phyloP scores from a whole-genome alignment of 2,797 vertebrate genomes.

The Mormyrops boulengeri region DNA sequence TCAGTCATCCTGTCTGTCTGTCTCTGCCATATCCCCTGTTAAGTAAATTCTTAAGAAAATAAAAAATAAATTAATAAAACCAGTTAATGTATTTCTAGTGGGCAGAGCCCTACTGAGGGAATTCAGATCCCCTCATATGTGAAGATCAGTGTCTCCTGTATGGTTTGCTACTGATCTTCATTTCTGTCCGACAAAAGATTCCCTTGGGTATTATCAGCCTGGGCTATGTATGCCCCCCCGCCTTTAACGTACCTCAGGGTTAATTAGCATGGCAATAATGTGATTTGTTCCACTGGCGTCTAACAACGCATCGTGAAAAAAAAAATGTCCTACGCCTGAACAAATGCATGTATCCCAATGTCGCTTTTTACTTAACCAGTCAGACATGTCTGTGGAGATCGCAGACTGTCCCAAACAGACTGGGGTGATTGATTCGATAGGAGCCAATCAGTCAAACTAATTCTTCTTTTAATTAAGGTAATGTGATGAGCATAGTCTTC shows the following conservation, averaged over 20 bases:
- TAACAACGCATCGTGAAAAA: background rate
- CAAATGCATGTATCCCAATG: background rate
- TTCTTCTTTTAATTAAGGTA: constrained; percentile 64
- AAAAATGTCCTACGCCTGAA: background rate
- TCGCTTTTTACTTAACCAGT: constrained; percentile 22
- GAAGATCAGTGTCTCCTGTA: background rate
- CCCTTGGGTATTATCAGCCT: background rate
- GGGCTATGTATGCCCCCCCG: background rate
- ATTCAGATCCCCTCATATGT: background rate
- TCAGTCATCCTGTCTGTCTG: background rate
- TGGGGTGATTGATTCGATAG: constrained; percentile 54
- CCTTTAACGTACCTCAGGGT: background rate
- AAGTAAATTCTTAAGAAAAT: background rate
- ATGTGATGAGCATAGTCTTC: constrained; percentile 52
- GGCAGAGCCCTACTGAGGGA: background rate
- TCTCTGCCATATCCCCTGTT: background rate
- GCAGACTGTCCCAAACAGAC: constrained; percentile 42
- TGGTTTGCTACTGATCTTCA: background rate
- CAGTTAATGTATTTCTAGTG: background rate
- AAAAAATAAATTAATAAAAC: background rate
- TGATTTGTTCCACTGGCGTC: background rate
- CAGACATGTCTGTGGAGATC: constrained; percentile 35
- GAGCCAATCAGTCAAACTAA: constrained; percentile 50
- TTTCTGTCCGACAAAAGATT: background rate
- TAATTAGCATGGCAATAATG: background rate